These are phyloP conservation scores for Pectinophora gossypiella DNA, from an alignment of 1,140 invertebrate species.

Conservation along the genomic window DNA sequence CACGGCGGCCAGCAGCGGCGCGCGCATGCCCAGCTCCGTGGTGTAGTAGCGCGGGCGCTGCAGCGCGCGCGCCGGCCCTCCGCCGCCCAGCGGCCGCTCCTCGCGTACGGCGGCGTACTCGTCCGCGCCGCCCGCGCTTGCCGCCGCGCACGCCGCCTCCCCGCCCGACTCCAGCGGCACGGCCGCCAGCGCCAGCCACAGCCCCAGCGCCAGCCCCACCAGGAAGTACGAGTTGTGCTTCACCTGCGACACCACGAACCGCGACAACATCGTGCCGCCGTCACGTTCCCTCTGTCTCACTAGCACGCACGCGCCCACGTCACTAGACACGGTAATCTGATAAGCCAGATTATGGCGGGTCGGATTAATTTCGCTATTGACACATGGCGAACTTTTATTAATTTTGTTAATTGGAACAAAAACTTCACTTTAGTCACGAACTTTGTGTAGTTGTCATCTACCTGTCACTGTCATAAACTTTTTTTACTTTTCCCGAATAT, in stretches of 20 bases:
- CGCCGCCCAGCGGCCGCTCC: slow-evolving; percentile 39
- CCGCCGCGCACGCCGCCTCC: slow-evolving; percentile 11
- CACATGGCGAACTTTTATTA: too few relatives aligned
- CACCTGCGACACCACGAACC: slow-evolving; percentile 62
- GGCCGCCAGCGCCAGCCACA: slow-evolving; percentile 54
- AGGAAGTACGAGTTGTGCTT: slow-evolving; percentile 71
- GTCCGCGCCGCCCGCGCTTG: slow-evolving; percentile 22
- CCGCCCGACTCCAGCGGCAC: slow-evolving; percentile 51
- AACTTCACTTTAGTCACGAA: too few relatives aligned
- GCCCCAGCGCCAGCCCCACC: slow-evolving; percentile 52
- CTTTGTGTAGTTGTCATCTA: too few relatives aligned
- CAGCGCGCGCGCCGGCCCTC: slow-evolving; percentile 61
- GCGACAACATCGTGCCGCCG: slow-evolving; percentile 75
- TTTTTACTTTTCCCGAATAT: too few relatives aligned
- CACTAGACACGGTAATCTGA: too few relatives aligned
- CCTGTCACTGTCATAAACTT: too few relatives aligned
- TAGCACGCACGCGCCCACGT: neutral
- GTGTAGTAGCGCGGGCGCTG: slow-evolving; percentile 92
- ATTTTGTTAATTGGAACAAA: too few relatives aligned
- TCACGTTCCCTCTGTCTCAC: neutral
- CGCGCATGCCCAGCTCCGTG: slow-evolving; percentile 92
- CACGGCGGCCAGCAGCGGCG: slow-evolving; percentile 91
- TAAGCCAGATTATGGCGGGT: too few relatives aligned
- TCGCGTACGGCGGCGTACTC: slow-evolving; percentile 61
- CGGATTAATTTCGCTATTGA: too few relatives aligned